Base-by-base conservation (phyloP, 64 coral and sea anemone species). In the Stylophora pistillata region DNA sequence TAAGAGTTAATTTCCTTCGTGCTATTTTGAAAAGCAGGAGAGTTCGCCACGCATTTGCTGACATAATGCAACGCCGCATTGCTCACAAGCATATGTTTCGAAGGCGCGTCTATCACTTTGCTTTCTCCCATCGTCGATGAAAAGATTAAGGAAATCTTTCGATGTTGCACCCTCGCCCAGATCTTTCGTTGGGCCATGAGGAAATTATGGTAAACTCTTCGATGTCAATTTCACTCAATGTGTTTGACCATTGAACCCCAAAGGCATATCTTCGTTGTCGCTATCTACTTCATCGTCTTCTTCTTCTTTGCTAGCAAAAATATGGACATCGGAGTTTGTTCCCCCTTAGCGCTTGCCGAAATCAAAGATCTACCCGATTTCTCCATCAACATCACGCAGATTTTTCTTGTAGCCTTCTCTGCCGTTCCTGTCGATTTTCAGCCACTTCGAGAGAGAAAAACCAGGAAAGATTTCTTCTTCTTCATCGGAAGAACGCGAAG, bases 51-150 rank as follows among this genome's bases (percentile, higher is more conserved):
- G 54, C 71, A 75, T 88, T 74, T 76, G 55, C 62, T 28, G 15
- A 55, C 86, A 88, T 21, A 88, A 76, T 0, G 71, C 6, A 87
- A 88, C 14, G 30, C 86, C 86, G 61, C 86, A 75, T 9, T 64
- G 79, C 32, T 62, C 20, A 13, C 79, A 82, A 18, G 12, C 23
- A 20, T 82, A 82, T 11, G 62, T 63, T 63, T 82, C 56, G 79
- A 63, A 82, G 15, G 56, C 62, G 56, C 56, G 26, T 18, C 79
- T 56, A 18, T 61, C 55, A 16, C 13, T 13, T 13, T 56, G 23
- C 10, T 82, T 82, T 17, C 21, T 61, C 31, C 55, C 54, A 72
- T 90, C 32, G 30, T 91, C 79, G 41, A 84, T 76, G 81, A 31
- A 91, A 47, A n/a, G 37, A 47, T 47, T 47, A 7, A 47, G 37